Base-by-base conservation (phyloP, 2,888 invertebrate species). In the Mimas tiliae region DNA sequence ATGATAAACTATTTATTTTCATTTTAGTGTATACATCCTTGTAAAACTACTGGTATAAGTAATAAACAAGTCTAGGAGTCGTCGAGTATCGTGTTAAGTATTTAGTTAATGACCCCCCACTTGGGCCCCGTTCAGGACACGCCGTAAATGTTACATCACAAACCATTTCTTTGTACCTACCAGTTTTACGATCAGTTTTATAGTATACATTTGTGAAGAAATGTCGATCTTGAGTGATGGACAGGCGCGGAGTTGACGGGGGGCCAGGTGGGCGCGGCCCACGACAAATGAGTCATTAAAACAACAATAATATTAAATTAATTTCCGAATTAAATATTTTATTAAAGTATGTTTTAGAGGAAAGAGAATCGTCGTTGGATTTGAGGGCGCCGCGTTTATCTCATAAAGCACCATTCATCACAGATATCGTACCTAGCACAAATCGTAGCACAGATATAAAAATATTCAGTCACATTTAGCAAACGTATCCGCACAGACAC, bases 141-240 rank as follows among this genome's bases (percentile, higher is more conserved):
- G 55, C 48, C 50, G 21, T 42, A 65, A n/a, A 33, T 47, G 55
- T 65, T 48, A 58, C 63, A 64, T 67, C 69, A 65, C 65, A 68
- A 67, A 70, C 68, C 69, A 67, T 64, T 63, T 68, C 67, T 72
- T 72, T 71, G 73, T 69, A 65, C 48, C 53, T 58, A 65, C 65
- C 48, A 33, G 38, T 63, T 71, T 73, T 68, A 73, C 67, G 67
- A 67, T 62, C 62, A 21, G 27, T 65, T 74, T 74, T 74, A 74
- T 72, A 70, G 68, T 63, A 65, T 58, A 65, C 48, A 65, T 50
- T 65, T 65, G 47, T 47, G 48, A 21, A 65, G 55, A 65, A 64
- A 65, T 65, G 55, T 65, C 65, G 48, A 58, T 58, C 38, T 58
- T 58, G 19, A 58, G 48, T 58, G 65, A 58, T 65, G 55, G 55